Percentiles rank a stretch among this genome's conserved stretches.
Conservation (phyloP, 2,888 invertebrate species). For the Campopleginae sp. region DNA sequence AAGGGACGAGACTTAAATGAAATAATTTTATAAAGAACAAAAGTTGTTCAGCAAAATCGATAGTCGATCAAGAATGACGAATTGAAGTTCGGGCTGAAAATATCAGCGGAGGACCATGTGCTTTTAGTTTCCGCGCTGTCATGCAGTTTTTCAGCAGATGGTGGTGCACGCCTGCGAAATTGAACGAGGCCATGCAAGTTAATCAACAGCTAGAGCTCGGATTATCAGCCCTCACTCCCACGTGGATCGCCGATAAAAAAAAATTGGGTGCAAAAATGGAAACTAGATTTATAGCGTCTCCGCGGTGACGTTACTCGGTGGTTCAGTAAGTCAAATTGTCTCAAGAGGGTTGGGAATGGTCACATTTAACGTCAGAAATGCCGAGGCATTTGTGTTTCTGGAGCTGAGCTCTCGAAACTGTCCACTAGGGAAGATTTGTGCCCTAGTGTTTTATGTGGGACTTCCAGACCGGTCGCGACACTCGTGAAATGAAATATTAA, state of each 20-base stretch:
- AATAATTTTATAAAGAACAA: background rate
- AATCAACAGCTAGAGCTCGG: background rate
- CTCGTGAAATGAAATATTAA: constrained; percentile 71
- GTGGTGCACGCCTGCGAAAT: background rate
- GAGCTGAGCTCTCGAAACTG: constrained; percentile 61
- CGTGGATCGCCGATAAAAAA: background rate
- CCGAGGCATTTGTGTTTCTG: constrained; percentile 24
- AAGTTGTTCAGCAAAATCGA: background rate
- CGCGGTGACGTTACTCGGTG: constrained; percentile 16
- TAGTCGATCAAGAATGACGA: background rate
- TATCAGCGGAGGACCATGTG: background rate
- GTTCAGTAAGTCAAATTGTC: constrained; percentile 42
- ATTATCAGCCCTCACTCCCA: background rate
- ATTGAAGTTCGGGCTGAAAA: background rate
- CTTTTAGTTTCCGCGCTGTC: background rate
- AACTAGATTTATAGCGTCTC: constrained; percentile 73
- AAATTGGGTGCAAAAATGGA: constrained; percentile 69
- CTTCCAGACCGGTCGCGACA: constrained; percentile 65
- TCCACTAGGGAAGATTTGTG: constrained; percentile 71
- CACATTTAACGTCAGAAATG: constrained; percentile 37
- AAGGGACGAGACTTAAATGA: background rate
- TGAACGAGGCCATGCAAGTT: background rate
- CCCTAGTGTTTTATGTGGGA: constrained; percentile 35
- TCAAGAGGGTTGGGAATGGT: constrained; percentile 45
- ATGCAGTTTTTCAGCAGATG: constrained; percentile 6